Base-by-base conservation (phyloP, 2,888 invertebrate species). In the Eumerus sabulonum region DNA sequence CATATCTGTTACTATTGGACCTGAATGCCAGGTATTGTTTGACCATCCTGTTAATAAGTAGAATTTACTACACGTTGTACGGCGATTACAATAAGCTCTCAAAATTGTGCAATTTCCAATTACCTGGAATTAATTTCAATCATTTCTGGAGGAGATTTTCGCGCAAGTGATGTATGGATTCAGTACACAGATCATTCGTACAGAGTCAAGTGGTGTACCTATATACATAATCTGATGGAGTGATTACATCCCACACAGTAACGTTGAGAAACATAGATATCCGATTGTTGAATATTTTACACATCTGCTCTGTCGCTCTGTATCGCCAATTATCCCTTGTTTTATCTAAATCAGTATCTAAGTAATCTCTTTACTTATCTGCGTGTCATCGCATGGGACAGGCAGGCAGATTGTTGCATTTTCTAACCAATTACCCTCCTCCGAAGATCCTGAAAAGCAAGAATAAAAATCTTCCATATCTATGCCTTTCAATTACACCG, bases 301-400 rank as follows among this genome's bases (percentile, higher is more conserved):
- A 57, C 76, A 77, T 71, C 76, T 77, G 73, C 73, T 53, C 35
- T 18, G 27, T n/a, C 9, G 27, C 11, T 38, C 27, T 36, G 44
- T 44, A 27, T 17, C 47, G 53, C 53, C 53, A 35, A 67, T 16
- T 38, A 59, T 57, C 62, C 64, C 54, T 59, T 38, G 1, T 62
- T 40, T 54, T 79, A 79, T 79, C 79, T 79, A 42, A 74, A 79
- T 62, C 62, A 74, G 63, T 56, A 79, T 74, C 74, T 40, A 64
- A 60, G 63, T 79, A 70, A 79, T 79, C 79, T 64, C 60, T 51
- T 74, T 35, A 73, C 51, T 59, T 68, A 59, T 76, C 64, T 27
- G 7, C 27, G 27, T 27, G 27, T 27, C 27, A 27, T 27, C 27
- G 7, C 27, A 27, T 4, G 27, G n/a, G 44, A 40, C 62, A 67